Base-by-base conservation (phyloP, 2,113 vertebrate genomes). In the Lynx canadensis region DNA sequence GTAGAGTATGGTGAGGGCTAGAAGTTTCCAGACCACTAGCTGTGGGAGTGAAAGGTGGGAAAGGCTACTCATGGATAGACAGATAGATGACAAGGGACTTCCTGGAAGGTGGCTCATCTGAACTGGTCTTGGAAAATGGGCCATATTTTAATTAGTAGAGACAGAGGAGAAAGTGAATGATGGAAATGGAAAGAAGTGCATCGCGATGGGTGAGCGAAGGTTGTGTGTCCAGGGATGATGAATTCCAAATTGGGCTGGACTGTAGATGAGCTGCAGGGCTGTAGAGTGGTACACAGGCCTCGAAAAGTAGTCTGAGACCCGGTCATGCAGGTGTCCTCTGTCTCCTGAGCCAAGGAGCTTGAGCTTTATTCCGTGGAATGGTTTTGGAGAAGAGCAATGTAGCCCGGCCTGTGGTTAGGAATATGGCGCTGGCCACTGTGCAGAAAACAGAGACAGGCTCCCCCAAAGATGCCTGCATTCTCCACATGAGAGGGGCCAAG, bases 271-370 rank as follows among this genome's bases (percentile, higher is more conserved):
- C 52, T 80, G 3, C 36, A 38, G 69, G 27, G 33, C 16, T 31
- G 33, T 15, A 1, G 0, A 31, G 68, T 27, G 76, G 23, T 15
- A 31, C 11, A 57, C 0, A 12, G 27, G 16, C 31, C 29, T 50
- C 29, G 21, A 57, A n/a, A 48, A 55, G 16, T 7, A n/a, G n/a
- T 19, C 13, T 55, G 31, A 50, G 84, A 21, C 14, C 33, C 41
- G 60, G 29, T 52, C 36, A 33, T 4, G 2, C 5, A n/a, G 1
- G 21, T 52, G 18, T 90, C 76, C 7, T 31, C 11, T 66, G 41
- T 48, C 85, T n/a, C 63, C 5, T 16, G 4, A 92, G 73, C 4
- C 84, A 86, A 71, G 36, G 41, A 69, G 21, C 5, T 52, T 73
- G 57, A 52, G 45, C 36, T 79, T 82, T 78, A 57, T 69, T 50